Evolutionary conservation across 2,797 vertebrate genomes (phyloP).

Genomic region (Xenopus petersii): DNA sequence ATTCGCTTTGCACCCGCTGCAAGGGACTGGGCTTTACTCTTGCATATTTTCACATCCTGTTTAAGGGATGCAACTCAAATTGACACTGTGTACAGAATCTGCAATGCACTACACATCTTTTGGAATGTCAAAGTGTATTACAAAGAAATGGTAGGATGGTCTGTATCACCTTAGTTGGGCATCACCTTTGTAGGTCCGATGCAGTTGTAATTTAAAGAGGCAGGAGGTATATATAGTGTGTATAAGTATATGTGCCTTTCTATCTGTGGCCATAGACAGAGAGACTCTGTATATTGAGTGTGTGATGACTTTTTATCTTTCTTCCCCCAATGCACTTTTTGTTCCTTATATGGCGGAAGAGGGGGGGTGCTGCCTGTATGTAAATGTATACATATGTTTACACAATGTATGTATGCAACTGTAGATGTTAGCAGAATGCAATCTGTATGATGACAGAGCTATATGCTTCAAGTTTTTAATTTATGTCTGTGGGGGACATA

Average conservation of each 20-base stretch:
- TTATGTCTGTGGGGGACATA: not conserved
- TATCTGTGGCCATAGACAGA: constrained; percentile 25
- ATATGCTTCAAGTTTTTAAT: not conserved
- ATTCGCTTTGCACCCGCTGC: not conserved
- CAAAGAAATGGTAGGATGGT: not conserved
- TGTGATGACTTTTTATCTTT: not conserved
- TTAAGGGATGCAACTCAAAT: not conserved
- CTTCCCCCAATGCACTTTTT: constrained; percentile 34
- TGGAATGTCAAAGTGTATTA: not conserved
- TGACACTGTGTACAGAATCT: not conserved
- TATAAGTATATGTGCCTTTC: not conserved
- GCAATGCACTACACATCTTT: not conserved
- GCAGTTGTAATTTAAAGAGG: not conserved
- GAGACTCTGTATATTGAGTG: constrained; percentile 4
- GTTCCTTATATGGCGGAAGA: not conserved
- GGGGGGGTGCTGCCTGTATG: not conserved
- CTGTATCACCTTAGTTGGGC: not conserved
- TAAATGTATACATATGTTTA: constrained; percentile 9
- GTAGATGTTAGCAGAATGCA: not conserved
- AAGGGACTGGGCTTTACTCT: not conserved
- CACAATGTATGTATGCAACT: constrained; percentile 4
- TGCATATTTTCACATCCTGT: not conserved
- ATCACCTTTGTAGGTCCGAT: not conserved
- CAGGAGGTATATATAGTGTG: constrained; percentile 4
- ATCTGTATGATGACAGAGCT: constrained; percentile 3